phyloP scores from a whole-genome alignment of 2,888 invertebrate genomes.

The Cataglyphis rosenhaueri region DNA sequence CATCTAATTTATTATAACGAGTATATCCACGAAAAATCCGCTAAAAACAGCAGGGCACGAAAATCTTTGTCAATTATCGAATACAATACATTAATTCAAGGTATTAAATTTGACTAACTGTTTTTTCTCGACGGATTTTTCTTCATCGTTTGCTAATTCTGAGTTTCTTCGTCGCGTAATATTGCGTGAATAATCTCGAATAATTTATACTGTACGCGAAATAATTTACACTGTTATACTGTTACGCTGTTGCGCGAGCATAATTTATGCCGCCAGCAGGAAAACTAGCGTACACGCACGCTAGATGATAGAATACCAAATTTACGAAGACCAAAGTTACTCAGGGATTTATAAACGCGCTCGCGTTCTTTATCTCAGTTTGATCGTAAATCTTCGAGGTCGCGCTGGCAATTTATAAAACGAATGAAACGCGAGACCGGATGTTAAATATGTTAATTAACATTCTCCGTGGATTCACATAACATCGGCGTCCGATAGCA shows the following conservation, averaged over 20 bases:
- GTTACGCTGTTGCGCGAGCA: not conserved
- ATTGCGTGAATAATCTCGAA: not conserved
- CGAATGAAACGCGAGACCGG: not conserved
- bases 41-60: not conserved
- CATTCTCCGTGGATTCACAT: slow-evolving; percentile 5
- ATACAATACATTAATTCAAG: slow-evolving; percentile 10
- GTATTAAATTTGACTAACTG: not conserved
- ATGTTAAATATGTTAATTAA: slow-evolving; percentile 36
- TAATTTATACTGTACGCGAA: slow-evolving; percentile 27
- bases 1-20: not conserved
- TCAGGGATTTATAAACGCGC: not conserved
- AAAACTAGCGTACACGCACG: not conserved
- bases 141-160: not conserved
- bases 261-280: slow-evolving; percentile 13
- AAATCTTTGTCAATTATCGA: not conserved
- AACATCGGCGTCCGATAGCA: not conserved
- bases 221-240: slow-evolving; percentile 8
- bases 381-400: slow-evolving; percentile 3
- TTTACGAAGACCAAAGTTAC: not conserved
- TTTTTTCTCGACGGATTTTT: not conserved
- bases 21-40: not conserved
- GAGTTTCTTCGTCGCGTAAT: not conserved
- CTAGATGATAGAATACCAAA: slow-evolving; percentile 21
- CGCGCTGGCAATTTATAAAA: slow-evolving; percentile 24
- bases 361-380: slow-evolving; percentile 28